Percentiles rank a stretch among this genome's conserved stretches.
These are phyloP conservation scores for Hafferia zeledoni DNA, from an alignment of 2,797 vertebrate genomes.

Conservation along the genomic window DNA sequence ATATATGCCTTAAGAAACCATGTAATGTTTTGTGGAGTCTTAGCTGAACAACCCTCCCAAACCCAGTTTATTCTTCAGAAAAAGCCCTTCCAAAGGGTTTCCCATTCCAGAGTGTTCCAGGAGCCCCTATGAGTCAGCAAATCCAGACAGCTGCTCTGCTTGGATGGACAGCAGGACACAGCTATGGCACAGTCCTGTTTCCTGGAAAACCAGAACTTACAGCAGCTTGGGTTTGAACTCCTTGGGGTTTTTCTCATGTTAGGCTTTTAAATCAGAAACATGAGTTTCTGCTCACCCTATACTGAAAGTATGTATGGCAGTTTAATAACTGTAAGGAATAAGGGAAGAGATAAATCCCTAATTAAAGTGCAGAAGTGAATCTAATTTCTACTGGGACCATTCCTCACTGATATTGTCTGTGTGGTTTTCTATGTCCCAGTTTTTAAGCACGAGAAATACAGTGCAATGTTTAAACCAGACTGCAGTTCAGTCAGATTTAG, in stretches of 20 bases:
- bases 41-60: background rate
- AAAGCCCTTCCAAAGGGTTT: background rate
- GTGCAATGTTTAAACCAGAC: background rate
- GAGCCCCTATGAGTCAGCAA: conserved; percentile 7
- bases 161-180: background rate
- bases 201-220: background rate
- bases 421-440: background rate
- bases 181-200: background rate
- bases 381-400: background rate
- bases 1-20: background rate
- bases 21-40: background rate
- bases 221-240: background rate
- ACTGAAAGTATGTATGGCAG: background rate
- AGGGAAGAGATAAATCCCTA: background rate
- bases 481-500: background rate
- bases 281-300: background rate
- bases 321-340: background rate
- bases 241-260: background rate
- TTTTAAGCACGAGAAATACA: background rate
- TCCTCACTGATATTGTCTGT: background rate
- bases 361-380: background rate
- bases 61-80: background rate
- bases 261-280: background rate
- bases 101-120: background rate
- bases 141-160: background rate